Conservation (phyloP, 1,140 invertebrate species). For the Akabosia matsudoensis region DNA sequence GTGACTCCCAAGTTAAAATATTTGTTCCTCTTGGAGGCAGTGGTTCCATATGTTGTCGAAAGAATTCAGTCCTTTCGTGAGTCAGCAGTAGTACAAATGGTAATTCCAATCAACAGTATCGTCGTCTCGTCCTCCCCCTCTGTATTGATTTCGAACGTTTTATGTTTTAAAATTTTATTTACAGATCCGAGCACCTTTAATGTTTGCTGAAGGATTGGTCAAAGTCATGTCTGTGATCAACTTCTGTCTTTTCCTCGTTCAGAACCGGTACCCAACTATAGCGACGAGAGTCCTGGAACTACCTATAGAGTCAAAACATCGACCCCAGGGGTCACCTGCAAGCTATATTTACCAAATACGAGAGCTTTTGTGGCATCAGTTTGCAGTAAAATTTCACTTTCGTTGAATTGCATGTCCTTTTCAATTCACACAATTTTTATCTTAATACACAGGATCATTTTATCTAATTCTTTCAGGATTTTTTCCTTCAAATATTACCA, state of each 20-base stretch:
- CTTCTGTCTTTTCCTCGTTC: slow-evolving; percentile 61
- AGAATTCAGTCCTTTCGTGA: slow-evolving; percentile 28
- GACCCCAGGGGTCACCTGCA: slow-evolving; percentile 52
- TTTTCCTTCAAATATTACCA: slow-evolving; percentile 58
- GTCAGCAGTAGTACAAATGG: not conserved
- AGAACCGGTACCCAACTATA: slow-evolving; percentile 60
- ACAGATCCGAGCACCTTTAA: slow-evolving; percentile 26
- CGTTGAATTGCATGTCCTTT: too few relatives aligned
- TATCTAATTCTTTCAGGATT: slow-evolving; percentile 54
- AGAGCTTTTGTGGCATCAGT: slow-evolving; percentile 65
- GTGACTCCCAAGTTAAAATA: slow-evolving; percentile 52
- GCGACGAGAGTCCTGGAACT: slow-evolving; percentile 58
- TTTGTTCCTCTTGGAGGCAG: slow-evolving; percentile 25
- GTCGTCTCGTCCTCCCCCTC: not conserved
- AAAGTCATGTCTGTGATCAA: slow-evolving; percentile 59
- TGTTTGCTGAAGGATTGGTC: slow-evolving; percentile 56
- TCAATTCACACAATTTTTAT: slow-evolving; percentile 33
- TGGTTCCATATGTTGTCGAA: slow-evolving; percentile 26
- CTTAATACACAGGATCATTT: not conserved
- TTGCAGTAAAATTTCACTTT: slow-evolving; percentile 59
- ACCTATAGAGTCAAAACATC: slow-evolving; percentile 55
- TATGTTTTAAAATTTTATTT: slow-evolving; percentile 12
- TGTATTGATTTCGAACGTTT: not conserved
- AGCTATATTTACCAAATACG: slow-evolving; percentile 62
- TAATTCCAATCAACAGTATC: not conserved